Base-by-base conservation (phyloP, 2,797 vertebrate genomes). In the Coendou prehensilis region DNA sequence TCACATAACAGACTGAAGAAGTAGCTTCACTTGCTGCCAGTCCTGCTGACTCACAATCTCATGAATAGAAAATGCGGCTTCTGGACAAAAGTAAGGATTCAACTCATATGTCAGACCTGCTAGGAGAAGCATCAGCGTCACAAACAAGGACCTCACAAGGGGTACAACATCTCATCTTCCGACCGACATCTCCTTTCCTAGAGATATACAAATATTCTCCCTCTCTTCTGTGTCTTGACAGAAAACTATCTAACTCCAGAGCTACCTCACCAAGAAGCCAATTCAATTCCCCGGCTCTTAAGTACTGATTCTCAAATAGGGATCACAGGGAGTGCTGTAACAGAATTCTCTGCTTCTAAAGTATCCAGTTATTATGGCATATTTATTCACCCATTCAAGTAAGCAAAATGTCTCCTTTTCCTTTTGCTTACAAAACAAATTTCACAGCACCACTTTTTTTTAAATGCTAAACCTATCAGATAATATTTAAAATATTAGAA, bases 1-100 rank as follows among this genome's bases (percentile, higher is more conserved):
- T 86, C 73, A 80, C 10, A 33, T 71, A 52, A 94, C 18, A 92
- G 59, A 94, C 71, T 56, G 33, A 89, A 87, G 81, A 89, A 93
- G 26, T 83, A 93, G 93, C 47, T 93, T 89, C 7, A 82, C 94
- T 95, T 91, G 57, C 15, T 94, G 81, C 22, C 87, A 86, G 71
- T 22, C 8, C 52, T 87, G 73, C 56, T 87, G 71, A 69, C 23
- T 93, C 14, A 63, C 59, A 30, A 10, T 47, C 73, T 90, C 30
- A 33, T 37, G n/a, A 26, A 87, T 1, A 83, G 61, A 69, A 97
- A 88, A 90, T 17, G 18, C 45, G 87, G 84, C 52, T 33, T 95
- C 45, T 57, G 57, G 52, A 87, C 75, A 96, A 92, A 94, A 73
- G 79, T 17, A 22, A 18, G 52, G 41, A 1, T 2, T 41, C 2